A percentile compares a stretch with the other conserved stretches of the same genome.
These are phyloP conservation scores for Steinernema carpocapsae DNA, from an alignment of 2,888 invertebrate species.

Conservation along the genomic window DNA sequence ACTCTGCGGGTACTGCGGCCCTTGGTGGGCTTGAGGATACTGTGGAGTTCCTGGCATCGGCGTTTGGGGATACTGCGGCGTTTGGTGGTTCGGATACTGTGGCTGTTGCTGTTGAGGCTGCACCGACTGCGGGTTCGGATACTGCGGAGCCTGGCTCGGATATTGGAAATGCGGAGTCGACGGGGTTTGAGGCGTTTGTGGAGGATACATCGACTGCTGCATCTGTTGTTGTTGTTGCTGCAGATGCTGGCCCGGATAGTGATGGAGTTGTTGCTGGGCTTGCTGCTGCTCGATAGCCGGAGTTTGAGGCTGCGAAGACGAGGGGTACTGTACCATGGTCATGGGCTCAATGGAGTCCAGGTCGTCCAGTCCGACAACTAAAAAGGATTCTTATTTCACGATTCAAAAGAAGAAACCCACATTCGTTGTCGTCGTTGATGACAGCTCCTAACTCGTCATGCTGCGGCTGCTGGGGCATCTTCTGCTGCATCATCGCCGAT, in stretches of 20 bases:
- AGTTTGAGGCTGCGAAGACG: constrained; percentile 8
- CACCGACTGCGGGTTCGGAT: not conserved
- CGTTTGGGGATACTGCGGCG: constrained; percentile 5
- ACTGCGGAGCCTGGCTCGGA: constrained; percentile 17
- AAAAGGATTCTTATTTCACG: not conserved
- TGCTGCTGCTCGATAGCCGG: constrained; percentile 4
- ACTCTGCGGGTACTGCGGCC: constrained; percentile 25
- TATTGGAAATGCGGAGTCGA: constrained; percentile 30
- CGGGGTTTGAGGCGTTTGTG: constrained; percentile 38
- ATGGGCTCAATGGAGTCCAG: constrained; percentile 26
- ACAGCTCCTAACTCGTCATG: constrained; percentile 13
- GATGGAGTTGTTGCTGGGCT: constrained; percentile 3
- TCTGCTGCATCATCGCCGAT: constrained; percentile 1
- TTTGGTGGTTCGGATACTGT: constrained; percentile 7
- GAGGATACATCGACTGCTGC: constrained; percentile 42
- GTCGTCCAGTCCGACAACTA: constrained; percentile 19
- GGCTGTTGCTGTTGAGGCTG: constrained; percentile 1
- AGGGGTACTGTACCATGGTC: constrained; percentile 5
- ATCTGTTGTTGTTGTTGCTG: constrained; percentile 40
- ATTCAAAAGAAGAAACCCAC: not conserved
- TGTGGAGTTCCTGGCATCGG: not conserved
- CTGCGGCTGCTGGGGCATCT: constrained; percentile 13
- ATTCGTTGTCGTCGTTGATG: constrained; percentile 30
- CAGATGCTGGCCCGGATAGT: not conserved
- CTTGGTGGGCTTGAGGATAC: constrained; percentile 4